These are phyloP conservation scores for Pollenia labialis DNA, from an alignment of 2,888 invertebrate species.

Conservation along the genomic window DNA sequence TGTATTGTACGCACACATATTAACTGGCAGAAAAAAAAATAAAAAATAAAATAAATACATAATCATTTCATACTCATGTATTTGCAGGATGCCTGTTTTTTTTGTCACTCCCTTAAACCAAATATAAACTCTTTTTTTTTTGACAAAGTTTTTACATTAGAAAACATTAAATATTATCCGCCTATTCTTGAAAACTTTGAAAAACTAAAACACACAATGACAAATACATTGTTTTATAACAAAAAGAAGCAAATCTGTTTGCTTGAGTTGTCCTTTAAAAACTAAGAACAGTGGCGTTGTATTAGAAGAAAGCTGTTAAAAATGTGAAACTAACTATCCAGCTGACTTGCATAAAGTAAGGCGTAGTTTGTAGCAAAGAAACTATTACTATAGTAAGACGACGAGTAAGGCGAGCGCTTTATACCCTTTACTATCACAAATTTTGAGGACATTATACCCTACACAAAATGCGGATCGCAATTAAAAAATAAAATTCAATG, in stretches of 20 bases:
- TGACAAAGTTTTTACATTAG: constrained; percentile 76
- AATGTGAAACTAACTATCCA: no score
- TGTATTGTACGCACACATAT: constrained; percentile 46
- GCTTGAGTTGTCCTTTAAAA: not conserved
- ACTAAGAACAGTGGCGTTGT: not conserved
- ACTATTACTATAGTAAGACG: no score
- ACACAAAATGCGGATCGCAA: no score
- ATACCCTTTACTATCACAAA: no score
- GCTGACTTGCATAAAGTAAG: no score
- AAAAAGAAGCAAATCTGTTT: constrained; percentile 5
- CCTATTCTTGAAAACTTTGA: constrained; percentile 59
- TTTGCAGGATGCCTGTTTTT: constrained; percentile 12
- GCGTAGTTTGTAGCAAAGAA: no score
- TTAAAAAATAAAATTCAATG: no score
- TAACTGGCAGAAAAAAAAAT: constrained; percentile 19
- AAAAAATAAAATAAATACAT: not conserved
- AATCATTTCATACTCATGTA: constrained; percentile 39
- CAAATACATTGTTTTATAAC: not conserved
- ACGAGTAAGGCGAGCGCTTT: no score
- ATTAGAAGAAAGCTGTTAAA: no score
- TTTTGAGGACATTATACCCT: no score
- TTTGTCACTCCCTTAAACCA: constrained; percentile 32
- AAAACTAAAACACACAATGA: constrained; percentile 39
- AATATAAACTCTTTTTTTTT: constrained; percentile 50
- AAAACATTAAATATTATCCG: constrained; percentile 75